Evolutionary conservation across 2,113 vertebrate genomes (phyloP).

Genomic region (Aldabrachelys gigantea): DNA sequence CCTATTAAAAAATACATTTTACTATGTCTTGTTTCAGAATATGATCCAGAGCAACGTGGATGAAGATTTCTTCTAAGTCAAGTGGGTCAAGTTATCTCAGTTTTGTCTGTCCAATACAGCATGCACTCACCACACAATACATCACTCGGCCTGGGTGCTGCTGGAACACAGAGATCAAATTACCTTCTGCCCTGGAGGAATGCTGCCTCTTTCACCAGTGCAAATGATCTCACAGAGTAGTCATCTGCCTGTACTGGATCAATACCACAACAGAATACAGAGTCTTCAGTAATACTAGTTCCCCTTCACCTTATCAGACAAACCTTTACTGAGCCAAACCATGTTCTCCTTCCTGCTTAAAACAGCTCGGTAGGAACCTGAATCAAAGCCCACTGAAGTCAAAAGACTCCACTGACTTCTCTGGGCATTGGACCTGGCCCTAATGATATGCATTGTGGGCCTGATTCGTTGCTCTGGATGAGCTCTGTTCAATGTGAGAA

Average conservation of each 20-base stretch:
- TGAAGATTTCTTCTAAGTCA: neutral
- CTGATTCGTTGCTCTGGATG: neutral
- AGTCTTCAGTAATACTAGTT: fast-evolving
- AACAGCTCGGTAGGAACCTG: neutral
- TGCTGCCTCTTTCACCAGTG: neutral
- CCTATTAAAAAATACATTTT: slow-evolving; percentile 17
- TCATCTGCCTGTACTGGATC: fast-evolving
- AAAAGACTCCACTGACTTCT: neutral
- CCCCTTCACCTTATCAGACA: neutral
- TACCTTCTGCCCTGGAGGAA: neutral
- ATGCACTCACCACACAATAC: neutral
- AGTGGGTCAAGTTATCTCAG: neutral
- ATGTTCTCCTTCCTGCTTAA: neutral
- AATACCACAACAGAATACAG: neutral
- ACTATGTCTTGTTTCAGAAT: neutral
- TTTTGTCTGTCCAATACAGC: neutral
- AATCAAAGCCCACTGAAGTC: neutral
- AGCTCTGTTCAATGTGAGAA: neutral
- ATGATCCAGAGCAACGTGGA: neutral
- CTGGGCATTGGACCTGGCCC: neutral
- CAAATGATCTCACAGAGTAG: neutral
- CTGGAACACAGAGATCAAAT: fast-evolving
- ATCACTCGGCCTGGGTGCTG: neutral
- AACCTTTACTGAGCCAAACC: neutral
- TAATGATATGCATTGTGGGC: neutral